Percentiles rank a stretch among this genome's conserved stretches.
These are phyloP conservation scores for Sesia apiformis DNA, from an alignment of 2,888 invertebrate species.

Conservation along the genomic window DNA sequence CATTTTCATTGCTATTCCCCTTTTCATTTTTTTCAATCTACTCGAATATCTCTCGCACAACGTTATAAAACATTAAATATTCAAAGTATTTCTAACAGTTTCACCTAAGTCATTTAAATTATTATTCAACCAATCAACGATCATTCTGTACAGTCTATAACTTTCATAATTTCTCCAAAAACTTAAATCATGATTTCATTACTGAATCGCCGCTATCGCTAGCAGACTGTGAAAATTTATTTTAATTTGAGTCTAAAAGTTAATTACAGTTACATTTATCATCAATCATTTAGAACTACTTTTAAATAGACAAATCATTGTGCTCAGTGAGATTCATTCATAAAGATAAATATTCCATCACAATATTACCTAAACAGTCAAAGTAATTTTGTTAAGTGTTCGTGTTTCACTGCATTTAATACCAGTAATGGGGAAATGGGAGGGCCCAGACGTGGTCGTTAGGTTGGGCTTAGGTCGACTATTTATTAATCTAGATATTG, in stretches of 20 bases:
- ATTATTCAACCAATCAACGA: not conserved
- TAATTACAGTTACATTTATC: too few relatives aligned
- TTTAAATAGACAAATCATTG: not conserved
- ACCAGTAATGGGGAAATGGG: too few relatives aligned
- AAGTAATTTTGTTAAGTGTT: too few relatives aligned
- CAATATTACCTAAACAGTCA: too few relatives aligned
- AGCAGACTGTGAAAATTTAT: not conserved
- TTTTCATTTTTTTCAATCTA: too few relatives aligned
- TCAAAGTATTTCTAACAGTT: not conserved
- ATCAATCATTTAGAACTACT: not conserved
- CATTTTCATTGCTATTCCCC: conserved; percentile 30
- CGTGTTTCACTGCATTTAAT: too few relatives aligned
- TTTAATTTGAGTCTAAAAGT: not conserved
- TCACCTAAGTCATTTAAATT: not conserved
- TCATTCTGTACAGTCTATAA: not conserved
- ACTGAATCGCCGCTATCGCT: not conserved
- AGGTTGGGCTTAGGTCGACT: too few relatives aligned
- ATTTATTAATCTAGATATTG: too few relatives aligned
- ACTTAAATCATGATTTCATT: not conserved
- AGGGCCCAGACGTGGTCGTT: too few relatives aligned
- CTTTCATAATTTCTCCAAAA: not conserved
- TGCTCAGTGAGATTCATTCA: not conserved
- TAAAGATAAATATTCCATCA: too few relatives aligned
- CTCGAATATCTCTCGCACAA: too few relatives aligned
- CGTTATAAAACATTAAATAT: not conserved